These are phyloP conservation scores for Baccha elongata DNA, from an alignment of 2,888 invertebrate genomes.

Conservation along the genomic window DNA sequence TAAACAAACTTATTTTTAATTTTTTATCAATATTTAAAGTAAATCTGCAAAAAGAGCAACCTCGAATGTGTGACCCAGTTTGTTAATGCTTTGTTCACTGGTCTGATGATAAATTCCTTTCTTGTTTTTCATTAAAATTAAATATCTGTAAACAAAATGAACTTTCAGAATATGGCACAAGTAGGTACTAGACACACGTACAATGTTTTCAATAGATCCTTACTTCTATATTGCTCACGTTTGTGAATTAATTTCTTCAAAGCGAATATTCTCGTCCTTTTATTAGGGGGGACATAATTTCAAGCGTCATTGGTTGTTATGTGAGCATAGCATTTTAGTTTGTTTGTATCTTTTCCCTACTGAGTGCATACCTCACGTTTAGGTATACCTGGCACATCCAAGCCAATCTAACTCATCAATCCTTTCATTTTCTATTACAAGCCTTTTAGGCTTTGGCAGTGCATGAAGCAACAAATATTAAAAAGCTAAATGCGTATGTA, in stretches of 20 bases:
- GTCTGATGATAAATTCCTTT: slow-evolving; percentile 17
- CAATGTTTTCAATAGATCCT: slow-evolving; percentile 32
- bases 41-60: too few species aligned
- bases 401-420: slow-evolving; percentile 24
- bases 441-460: slow-evolving; percentile 6
- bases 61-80: slow-evolving; percentile 42
- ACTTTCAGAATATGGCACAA: slow-evolving; percentile 5
- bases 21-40: too few species aligned
- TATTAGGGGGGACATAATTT: slow-evolving; percentile 59
- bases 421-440: neutral
- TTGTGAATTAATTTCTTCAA: slow-evolving; percentile 48
- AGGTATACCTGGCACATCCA: slow-evolving; percentile 34
- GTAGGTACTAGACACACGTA: neutral
- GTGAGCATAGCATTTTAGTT: slow-evolving; percentile 53
- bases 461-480: neutral
- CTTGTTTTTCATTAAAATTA: slow-evolving; percentile 44
- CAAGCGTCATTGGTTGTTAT: slow-evolving; percentile 54
- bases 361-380: slow-evolving; percentile 25
- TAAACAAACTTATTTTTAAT: too few species aligned
- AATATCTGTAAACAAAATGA: slow-evolving; percentile 35
- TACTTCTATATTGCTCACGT: slow-evolving; percentile 39
- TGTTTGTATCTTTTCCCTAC: slow-evolving; percentile 14
- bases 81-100: slow-evolving; percentile 8
- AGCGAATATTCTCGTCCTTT: slow-evolving; percentile 31
- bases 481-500: neutral